Evolutionary conservation across 2,797 vertebrate species (phyloP).

Genomic region (Pagetopsis macropterus): DNA sequence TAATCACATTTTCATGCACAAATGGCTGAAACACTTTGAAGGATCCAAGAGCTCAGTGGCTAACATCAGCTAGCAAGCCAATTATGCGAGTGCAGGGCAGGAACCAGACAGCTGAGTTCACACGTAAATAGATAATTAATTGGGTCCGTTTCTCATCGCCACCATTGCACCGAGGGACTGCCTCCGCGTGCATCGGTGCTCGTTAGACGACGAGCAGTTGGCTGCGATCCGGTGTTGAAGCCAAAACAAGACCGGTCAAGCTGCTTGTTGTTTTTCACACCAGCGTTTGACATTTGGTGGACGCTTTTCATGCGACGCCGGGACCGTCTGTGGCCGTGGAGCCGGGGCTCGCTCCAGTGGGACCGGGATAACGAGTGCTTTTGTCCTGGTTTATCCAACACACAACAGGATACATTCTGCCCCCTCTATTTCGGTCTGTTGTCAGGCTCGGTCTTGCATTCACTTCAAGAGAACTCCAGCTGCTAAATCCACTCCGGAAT

Average conservation of each 20-base stretch:
- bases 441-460: slow-evolving; percentile 26
- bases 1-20: too few relatives aligned
- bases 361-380: slow-evolving; percentile 63
- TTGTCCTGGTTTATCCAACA: slow-evolving; percentile 52
- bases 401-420: slow-evolving; percentile 43
- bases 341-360: slow-evolving; percentile 26
- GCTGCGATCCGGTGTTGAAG: slow-evolving; percentile 25
- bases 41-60: not conserved
- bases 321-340: slow-evolving; percentile 29
- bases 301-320: slow-evolving; percentile 35
- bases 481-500: slow-evolving; percentile 36
- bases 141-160: slow-evolving; percentile 29
- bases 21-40: not conserved
- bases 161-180: slow-evolving; percentile 32
- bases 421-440: slow-evolving; percentile 15
- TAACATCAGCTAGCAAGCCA: slow-evolving; percentile 22
- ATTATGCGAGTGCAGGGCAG: slow-evolving; percentile 30
- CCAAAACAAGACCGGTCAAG: slow-evolving; percentile 58
- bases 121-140: slow-evolving; percentile 63
- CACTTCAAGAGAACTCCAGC: slow-evolving; percentile 43
- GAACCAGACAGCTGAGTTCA: slow-evolving; percentile 57
- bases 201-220: slow-evolving; percentile 41
- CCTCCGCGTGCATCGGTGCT: slow-evolving; percentile 18
- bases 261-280: slow-evolving; percentile 61
- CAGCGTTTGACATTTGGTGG: slow-evolving; percentile 63